Percentiles rank a stretch among this genome's conserved stretches.
These are phyloP conservation scores for Rana temporaria DNA, from an alignment of 2,113 vertebrate species.

Conservation along the genomic window DNA sequence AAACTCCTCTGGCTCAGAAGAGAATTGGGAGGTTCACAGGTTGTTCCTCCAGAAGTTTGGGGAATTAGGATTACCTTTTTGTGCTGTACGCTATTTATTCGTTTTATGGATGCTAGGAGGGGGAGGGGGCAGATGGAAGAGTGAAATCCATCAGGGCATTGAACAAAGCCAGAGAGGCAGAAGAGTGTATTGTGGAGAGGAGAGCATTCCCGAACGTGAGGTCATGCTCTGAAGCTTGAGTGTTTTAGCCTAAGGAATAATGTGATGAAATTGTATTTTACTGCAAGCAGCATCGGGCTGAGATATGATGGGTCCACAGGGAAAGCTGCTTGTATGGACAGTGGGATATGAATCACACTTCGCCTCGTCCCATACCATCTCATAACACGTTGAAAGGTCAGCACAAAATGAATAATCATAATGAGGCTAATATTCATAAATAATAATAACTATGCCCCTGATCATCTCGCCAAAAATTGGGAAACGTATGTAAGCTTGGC, in stretches of 20 bases:
- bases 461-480: too few species aligned
- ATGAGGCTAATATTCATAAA: too few species aligned
- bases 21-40: conserved; percentile 20
- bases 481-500: too few species aligned
- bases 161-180: conserved; percentile 32
- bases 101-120: neutral
- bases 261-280: conserved; percentile 39
- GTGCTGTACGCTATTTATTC: neutral
- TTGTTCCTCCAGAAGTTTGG: neutral
- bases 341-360: conserved; percentile 12
- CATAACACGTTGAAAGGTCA: neutral
- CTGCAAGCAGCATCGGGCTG: conserved; percentile 20
- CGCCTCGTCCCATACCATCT: neutral
- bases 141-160: conserved; percentile 38
- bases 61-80: conserved; percentile 24
- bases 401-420: neutral
- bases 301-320: conserved; percentile 27
- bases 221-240: conserved; percentile 37
- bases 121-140: conserved; percentile 7
- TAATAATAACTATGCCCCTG: too few species aligned
- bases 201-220: conserved; percentile 7
- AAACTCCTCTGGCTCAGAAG: neutral
- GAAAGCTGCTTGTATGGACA: conserved; percentile 26
- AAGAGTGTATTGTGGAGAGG: conserved; percentile 21
- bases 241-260: conserved; percentile 42